Conservation (phyloP, 2,888 invertebrate genomes). For the Neoaliturus tenellus region DNA sequence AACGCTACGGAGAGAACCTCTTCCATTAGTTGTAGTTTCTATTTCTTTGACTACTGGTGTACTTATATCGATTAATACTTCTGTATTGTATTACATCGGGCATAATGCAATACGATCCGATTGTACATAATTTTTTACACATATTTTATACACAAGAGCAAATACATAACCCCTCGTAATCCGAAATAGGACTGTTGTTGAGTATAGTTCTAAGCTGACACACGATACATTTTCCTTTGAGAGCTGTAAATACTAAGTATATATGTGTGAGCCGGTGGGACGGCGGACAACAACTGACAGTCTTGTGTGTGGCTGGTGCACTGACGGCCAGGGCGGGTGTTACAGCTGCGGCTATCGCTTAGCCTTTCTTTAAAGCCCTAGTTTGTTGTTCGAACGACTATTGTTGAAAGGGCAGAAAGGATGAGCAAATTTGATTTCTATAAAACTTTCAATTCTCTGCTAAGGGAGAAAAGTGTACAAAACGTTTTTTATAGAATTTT, state of each 20-base stretch:
- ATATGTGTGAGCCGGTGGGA: slow-evolving; percentile 26
- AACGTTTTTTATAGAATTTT: not conserved
- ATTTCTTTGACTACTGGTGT: slow-evolving; percentile 54
- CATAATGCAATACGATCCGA: slow-evolving; percentile 54
- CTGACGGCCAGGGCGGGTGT: not conserved
- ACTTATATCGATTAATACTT: slow-evolving; percentile 54
- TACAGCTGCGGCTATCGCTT: not conserved
- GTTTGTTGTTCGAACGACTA: not conserved
- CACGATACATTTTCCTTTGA: slow-evolving; percentile 47
- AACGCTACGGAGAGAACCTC: slow-evolving; percentile 45
- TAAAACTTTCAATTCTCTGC: not conserved
- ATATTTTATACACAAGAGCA: slow-evolving; percentile 41
- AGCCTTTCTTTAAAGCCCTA: not conserved
- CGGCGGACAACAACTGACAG: slow-evolving; percentile 26
- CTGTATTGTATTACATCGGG: slow-evolving; percentile 44
- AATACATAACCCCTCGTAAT: slow-evolving; percentile 18
- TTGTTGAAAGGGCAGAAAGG: not conserved
- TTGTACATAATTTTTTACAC: slow-evolving; percentile 55
- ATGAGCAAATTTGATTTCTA: not conserved
- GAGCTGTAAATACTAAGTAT: slow-evolving; percentile 50
- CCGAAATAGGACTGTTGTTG: slow-evolving; percentile 38
- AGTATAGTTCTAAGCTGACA: slow-evolving; percentile 53
- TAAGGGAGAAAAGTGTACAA: not conserved
- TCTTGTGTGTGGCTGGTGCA: not conserved
- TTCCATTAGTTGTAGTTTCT: slow-evolving; percentile 48